Evolutionary conservation across 2,797 vertebrate species (phyloP).

Genomic region (Chaenodraco wilsoni): DNA sequence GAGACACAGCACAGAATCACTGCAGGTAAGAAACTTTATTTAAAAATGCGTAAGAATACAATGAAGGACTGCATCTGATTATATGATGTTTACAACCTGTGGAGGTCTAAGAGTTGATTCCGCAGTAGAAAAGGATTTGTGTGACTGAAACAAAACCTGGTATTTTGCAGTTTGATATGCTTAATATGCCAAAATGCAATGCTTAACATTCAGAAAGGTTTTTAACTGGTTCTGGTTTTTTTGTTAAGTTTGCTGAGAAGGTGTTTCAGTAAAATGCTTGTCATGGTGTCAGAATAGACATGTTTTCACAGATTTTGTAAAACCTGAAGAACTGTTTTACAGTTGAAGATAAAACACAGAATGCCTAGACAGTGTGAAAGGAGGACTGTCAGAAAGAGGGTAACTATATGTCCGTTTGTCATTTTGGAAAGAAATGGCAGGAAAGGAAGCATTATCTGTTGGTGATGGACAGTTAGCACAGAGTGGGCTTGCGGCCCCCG

Average conservation of each 20-base stretch:
- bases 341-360: neutral
- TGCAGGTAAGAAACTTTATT: constrained; percentile 40
- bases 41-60: neutral
- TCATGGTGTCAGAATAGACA: too few species aligned
- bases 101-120: neutral
- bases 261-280: neutral
- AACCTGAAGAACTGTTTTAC: constrained; percentile 22
- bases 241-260: neutral
- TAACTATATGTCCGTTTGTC: neutral
- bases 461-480: neutral
- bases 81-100: too few species aligned
- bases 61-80: neutral
- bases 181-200: neutral
- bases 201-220: neutral
- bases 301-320: neutral
- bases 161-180: neutral
- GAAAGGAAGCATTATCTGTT: constrained; percentile 17
- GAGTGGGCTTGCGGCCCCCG: neutral
- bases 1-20: neutral
- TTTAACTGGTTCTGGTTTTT: neutral
- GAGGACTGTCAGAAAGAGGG: accelerated
- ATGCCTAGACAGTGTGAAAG: neutral
- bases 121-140: neutral
- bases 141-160: neutral
- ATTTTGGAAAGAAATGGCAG: constrained; percentile 70